A percentile compares a stretch with the other conserved stretches of the same genome.
Conservation (phyloP, 2,888 invertebrate genomes). For the Dasysyrphus albostriatus region DNA sequence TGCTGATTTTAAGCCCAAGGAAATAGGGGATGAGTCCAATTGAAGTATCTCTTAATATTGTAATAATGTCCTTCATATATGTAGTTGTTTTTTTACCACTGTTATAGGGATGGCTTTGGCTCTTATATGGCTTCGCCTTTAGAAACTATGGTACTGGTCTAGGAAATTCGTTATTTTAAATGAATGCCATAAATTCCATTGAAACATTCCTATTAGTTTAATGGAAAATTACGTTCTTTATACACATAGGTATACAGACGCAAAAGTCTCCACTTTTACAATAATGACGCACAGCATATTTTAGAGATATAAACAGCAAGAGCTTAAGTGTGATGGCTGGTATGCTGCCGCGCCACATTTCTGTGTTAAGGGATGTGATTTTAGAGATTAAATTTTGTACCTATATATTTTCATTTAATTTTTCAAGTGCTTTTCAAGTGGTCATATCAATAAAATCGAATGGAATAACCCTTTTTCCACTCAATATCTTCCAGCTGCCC, state of each 20-base stretch:
- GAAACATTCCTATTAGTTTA: slow-evolving; percentile 66
- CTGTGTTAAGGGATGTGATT: slow-evolving; percentile 47
- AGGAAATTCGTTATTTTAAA: slow-evolving; percentile 58
- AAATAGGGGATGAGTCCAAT: slow-evolving; percentile 38
- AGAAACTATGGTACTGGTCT: slow-evolving; percentile 15
- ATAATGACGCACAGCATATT: no score
- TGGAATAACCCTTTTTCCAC: slow-evolving; percentile 46
- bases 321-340: no score
- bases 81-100: background rate
- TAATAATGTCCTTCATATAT: slow-evolving; percentile 32
- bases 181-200: slow-evolving; percentile 68
- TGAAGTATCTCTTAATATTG: slow-evolving; percentile 55
- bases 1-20: background rate
- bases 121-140: background rate
- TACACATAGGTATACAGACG: slow-evolving; percentile 8
- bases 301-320: background rate
- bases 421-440: slow-evolving; percentile 30
- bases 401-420: slow-evolving; percentile 2
- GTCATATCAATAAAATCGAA: background rate
- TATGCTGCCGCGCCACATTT: no score
- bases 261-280: background rate
- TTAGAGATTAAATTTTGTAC: slow-evolving; percentile 29
- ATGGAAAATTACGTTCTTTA: slow-evolving; percentile 61
- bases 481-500: slow-evolving; percentile 38
- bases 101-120: background rate